Conservation (phyloP, 1,140 invertebrate genomes). For the Drosophila teissieri region DNA sequence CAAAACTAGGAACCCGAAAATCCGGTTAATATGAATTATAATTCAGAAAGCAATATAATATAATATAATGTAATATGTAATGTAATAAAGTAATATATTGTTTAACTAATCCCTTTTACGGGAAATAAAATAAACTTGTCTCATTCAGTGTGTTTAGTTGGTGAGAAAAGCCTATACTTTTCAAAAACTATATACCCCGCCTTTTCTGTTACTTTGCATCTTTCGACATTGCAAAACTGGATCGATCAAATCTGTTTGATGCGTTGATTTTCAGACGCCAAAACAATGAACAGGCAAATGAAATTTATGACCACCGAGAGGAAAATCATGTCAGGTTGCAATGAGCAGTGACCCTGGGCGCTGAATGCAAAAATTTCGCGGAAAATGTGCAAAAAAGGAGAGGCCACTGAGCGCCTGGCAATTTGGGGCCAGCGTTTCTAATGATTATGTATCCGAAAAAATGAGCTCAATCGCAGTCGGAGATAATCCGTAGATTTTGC, state of each 20-base stretch:
- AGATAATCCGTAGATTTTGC: conserved; percentile 40
- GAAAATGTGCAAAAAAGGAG: conserved; percentile 23
- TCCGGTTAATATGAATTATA: too few relatives aligned
- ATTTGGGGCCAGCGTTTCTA: background rate
- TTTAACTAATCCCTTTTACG: too few relatives aligned
- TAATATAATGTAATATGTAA: too few relatives aligned
- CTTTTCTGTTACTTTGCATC: background rate
- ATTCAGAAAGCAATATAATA: too few relatives aligned
- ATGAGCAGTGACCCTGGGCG: conserved; percentile 39
- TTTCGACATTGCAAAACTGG: background rate
- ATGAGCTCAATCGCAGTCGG: too few relatives aligned
- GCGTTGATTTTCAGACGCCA: conserved; percentile 53
- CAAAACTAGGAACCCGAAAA: background rate
- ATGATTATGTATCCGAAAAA: background rate
- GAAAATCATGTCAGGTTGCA: conserved; percentile 40
- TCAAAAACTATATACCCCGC: background rate
- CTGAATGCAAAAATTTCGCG: conserved; percentile 28
- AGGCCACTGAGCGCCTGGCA: conserved; percentile 9
- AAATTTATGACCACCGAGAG: conserved; percentile 42
- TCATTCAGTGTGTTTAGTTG: too few relatives aligned
- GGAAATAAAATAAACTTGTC: too few relatives aligned
- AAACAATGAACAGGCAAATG: conserved; percentile 49
- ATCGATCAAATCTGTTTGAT: conserved; percentile 27
- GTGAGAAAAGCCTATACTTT: background rate
- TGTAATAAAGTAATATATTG: too few relatives aligned